phyloP scores from a whole-genome alignment of 2,888 invertebrate species.

The Caenorhabditis imperialis region DNA sequence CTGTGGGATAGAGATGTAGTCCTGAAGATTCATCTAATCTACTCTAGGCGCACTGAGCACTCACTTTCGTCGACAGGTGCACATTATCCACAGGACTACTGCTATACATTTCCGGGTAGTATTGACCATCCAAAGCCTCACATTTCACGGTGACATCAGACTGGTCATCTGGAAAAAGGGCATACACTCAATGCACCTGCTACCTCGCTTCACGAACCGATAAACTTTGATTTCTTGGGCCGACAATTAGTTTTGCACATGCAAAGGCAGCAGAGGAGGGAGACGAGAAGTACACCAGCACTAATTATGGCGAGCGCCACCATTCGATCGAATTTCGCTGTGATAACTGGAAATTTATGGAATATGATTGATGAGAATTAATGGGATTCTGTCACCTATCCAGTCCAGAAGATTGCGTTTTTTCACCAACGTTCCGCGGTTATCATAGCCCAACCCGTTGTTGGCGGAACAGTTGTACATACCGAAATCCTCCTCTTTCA shows the following conservation, averaged over 20 bases:
- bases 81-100: slow-evolving; percentile 66
- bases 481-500: slow-evolving; percentile 73
- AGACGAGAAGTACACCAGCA: slow-evolving; percentile 47
- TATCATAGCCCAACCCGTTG: slow-evolving; percentile 72
- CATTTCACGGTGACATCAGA: slow-evolving; percentile 77
- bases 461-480: slow-evolving; percentile 77
- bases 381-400: slow-evolving; percentile 53
- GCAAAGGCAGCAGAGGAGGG: slow-evolving; percentile 57
- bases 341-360: slow-evolving; percentile 38
- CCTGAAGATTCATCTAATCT: slow-evolving; percentile 54
- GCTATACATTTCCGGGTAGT: slow-evolving; percentile 74
- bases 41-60: neutral
- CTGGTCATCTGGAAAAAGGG: slow-evolving; percentile 70
- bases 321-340: slow-evolving; percentile 48
- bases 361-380: too few relatives aligned
- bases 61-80: slow-evolving; percentile 66
- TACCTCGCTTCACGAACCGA: slow-evolving; percentile 42
- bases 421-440: slow-evolving; percentile 47
- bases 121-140: slow-evolving; percentile 76
- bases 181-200: neutral
- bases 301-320: slow-evolving; percentile 50
- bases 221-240: slow-evolving; percentile 60
- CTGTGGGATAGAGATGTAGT: slow-evolving; percentile 77
- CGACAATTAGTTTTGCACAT: slow-evolving; percentile 48
- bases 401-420: slow-evolving; percentile 57